Evolutionary conservation across 2,888 invertebrate genomes (phyloP).

Genomic region (Xylota segnis): DNA sequence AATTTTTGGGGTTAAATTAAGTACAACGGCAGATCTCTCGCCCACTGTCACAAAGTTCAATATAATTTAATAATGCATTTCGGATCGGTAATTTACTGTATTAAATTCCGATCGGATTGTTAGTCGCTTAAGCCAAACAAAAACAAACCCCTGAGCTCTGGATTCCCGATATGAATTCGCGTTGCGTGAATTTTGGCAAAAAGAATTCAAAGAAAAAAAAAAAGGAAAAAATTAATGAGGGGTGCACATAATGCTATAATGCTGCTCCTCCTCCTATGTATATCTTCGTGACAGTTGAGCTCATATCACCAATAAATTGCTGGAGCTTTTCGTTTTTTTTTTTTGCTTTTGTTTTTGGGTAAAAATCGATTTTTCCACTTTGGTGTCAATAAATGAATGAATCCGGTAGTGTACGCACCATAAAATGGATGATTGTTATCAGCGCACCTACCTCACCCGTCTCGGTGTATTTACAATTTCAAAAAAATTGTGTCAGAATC

Average conservation of each 20-base stretch:
- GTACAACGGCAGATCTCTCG: conserved; percentile 17
- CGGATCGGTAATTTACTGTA: conserved; percentile 24
- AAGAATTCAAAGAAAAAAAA: too few relatives aligned
- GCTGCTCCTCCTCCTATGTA: conserved; percentile 34
- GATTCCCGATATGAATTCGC: conserved; percentile 1
- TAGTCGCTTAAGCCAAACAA: conserved; percentile 27
- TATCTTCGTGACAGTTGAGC: conserved; percentile 54
- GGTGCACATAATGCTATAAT: conserved; percentile 5
- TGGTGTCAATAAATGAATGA: conserved; percentile 61
- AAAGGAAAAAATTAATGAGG: conserved; percentile 27
- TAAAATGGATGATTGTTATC: conserved; percentile 42
- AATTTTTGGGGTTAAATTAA: conserved; percentile 55
- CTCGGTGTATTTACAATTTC: conserved; percentile 25
- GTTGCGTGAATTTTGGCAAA: conserved; percentile 18
- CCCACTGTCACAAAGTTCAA: conserved; percentile 61
- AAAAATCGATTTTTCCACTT: conserved; percentile 74
- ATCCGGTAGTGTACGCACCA: conserved; percentile 46
- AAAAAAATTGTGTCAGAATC: conserved; percentile 53
- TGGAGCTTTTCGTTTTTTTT: conserved; percentile 39
- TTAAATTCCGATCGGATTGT: conserved; percentile 32
- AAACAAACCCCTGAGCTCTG: conserved; percentile 30
- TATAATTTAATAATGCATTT: conserved; percentile 67
- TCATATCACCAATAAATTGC: conserved; percentile 22
- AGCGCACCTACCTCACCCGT: conserved; percentile 7
- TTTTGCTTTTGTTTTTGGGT: conserved; percentile 30